Conservation (phyloP, 1,140 invertebrate species). For the Zophobas morio region DNA sequence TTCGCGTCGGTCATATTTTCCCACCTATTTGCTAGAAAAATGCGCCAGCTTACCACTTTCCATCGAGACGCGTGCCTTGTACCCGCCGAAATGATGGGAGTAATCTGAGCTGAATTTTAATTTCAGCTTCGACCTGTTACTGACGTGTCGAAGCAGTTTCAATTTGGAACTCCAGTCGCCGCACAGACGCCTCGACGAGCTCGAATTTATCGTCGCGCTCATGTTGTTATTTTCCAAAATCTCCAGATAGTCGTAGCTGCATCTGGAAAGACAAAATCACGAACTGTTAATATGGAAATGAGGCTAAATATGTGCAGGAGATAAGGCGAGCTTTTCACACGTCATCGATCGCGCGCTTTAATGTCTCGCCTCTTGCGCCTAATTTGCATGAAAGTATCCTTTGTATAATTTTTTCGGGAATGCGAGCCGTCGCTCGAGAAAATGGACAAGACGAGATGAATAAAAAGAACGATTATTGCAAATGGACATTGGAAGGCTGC, state of each 20-base stretch:
- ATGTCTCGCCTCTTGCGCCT: conserved; percentile 27
- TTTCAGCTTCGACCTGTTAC: conserved; percentile 70
- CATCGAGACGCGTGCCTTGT: conserved; percentile 76
- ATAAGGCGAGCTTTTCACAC: conserved; percentile 29
- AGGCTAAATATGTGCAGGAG: conserved; percentile 28
- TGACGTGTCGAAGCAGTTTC: conserved; percentile 79
- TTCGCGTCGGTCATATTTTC: no score
- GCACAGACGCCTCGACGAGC: conserved; percentile 71
- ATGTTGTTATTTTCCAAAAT: conserved; percentile 69
- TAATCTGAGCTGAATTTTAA: conserved; percentile 80
- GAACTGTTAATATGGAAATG: conserved; percentile 12
- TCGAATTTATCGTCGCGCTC: conserved; percentile 33
- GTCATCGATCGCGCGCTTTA: conserved; percentile 37
- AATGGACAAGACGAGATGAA: conserved; percentile 1
- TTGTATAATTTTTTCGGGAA: conserved; percentile 12
- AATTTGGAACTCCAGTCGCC: conserved; percentile 82
- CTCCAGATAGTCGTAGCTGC: conserved; percentile 81
- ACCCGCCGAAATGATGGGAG: conserved; percentile 80
- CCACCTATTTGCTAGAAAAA: background rate
- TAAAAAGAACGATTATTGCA: conserved; percentile 23
- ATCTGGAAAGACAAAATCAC: conserved; percentile 68
- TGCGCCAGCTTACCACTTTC: conserved; percentile 75
- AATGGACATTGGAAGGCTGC: conserved; percentile 11
- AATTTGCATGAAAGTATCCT: conserved; percentile 35
- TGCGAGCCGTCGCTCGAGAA: conserved; percentile 1